Conservation (phyloP, 2,888 invertebrate genomes). For the Labia minor region DNA sequence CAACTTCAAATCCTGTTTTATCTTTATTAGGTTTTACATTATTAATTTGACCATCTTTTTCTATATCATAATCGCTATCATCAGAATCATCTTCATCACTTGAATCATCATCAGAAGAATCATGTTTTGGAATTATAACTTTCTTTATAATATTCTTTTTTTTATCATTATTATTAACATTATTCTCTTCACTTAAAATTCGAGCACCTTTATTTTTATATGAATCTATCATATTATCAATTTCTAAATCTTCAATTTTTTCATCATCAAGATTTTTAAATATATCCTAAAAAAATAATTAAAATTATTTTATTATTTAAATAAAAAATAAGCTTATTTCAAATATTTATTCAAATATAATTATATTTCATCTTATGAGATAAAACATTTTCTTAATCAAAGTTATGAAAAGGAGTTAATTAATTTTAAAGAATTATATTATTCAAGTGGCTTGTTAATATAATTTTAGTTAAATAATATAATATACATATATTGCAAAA, state of each 20-base stretch:
- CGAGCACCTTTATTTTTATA: constrained; percentile 59
- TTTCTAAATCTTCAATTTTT: constrained; percentile 76
- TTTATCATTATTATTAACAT: constrained; percentile 27
- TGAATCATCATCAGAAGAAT: background rate
- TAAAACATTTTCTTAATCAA: too few relatives aligned
- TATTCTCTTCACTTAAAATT: constrained; percentile 36
- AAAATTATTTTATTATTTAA: background rate
- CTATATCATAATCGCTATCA: constrained; percentile 19
- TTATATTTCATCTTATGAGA: too few relatives aligned
- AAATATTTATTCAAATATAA: too few relatives aligned
- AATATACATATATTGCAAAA: too few relatives aligned
- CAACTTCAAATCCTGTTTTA: constrained; percentile 58
- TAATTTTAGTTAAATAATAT: too few relatives aligned
- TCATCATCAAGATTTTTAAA: constrained; percentile 71
- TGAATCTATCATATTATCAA: constrained; percentile 63
- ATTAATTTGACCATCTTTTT: background rate
- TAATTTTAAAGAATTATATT: too few relatives aligned
- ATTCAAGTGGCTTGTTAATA: too few relatives aligned
- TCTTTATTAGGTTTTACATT: constrained; percentile 28
- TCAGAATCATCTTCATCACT: constrained; percentile 31
- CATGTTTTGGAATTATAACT: background rate
- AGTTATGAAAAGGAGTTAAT: too few relatives aligned
- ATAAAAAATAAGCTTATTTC: constrained; percentile 15
- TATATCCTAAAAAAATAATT: constrained; percentile 42
- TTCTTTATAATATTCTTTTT: constrained; percentile 8